Conservation (phyloP, 2,888 invertebrate species). For the Frankliniella intonsa region DNA sequence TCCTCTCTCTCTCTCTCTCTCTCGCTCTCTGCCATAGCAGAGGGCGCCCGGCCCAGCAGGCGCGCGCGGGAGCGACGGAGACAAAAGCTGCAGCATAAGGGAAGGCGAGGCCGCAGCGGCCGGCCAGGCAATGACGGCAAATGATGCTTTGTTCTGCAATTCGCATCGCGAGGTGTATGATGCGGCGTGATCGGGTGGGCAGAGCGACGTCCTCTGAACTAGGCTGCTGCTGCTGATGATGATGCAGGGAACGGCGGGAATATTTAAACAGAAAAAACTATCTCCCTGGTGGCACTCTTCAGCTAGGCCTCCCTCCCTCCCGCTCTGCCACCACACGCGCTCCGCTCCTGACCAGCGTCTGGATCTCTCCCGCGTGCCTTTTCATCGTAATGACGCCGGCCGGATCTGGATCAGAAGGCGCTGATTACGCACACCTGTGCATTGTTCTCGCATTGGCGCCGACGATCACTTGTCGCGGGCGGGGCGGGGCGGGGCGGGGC, state of each 20-base stretch:
- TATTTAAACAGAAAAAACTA: too few species aligned
- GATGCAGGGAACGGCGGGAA: too few species aligned
- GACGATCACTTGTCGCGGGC: neutral
- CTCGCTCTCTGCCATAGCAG: neutral
- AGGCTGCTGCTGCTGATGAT: too few species aligned
- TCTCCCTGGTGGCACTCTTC: too few species aligned
- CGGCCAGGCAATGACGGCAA: neutral
- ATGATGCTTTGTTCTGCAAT: neutral
- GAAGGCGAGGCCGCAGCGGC: too few species aligned
- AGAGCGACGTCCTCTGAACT: too few species aligned
- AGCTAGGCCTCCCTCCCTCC: neutral
- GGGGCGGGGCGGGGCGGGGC: neutral
- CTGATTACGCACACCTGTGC: conserved; percentile 8
- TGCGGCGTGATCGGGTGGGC: neutral
- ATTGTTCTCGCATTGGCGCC: neutral
- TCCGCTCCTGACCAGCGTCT: neutral
- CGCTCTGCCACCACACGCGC: neutral
- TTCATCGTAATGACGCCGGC: neutral
- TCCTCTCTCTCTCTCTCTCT: neutral
- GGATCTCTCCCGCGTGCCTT: neutral
- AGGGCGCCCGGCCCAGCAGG: too few species aligned
- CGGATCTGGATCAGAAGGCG: conserved; percentile 1
- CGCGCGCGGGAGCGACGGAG: too few species aligned
- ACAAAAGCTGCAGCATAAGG: too few species aligned
- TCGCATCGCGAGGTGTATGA: neutral